phyloP scores from a whole-genome alignment of 2,888 invertebrate genomes.

The Caradrina clavipalpis region DNA sequence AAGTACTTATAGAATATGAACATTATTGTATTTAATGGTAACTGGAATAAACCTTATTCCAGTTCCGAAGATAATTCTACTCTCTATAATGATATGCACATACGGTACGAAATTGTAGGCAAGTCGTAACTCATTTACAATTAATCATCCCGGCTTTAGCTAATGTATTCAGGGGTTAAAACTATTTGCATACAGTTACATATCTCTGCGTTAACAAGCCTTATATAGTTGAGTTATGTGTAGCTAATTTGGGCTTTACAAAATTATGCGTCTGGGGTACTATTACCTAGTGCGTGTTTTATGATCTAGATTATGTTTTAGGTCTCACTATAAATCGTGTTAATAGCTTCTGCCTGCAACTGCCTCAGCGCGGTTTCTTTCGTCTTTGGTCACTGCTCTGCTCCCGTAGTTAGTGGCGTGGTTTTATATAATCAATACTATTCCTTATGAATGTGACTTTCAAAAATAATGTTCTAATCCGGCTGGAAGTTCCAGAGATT shows the following conservation, averaged over 20 bases:
- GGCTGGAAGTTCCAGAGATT: no score
- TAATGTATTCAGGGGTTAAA: constrained; percentile 68
- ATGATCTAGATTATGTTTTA: neutral
- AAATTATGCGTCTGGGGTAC: constrained; percentile 14
- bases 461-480: no score
- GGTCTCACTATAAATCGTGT: no score
- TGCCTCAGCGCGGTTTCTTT: no score
- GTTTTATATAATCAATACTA: no score
- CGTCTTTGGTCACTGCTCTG: no score
- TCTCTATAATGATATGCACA: constrained; percentile 36
- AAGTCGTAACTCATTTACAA: constrained; percentile 65
- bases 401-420: no score
- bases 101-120: constrained; percentile 47
- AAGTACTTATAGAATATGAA: neutral
- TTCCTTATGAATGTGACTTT: no score
- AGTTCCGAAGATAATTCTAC: neutral
- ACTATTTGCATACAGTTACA: constrained; percentile 68
- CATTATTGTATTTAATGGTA: neutral
- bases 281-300: neutral
- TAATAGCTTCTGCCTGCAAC: neutral
- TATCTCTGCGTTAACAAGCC: constrained; percentile 61
- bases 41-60: no score
- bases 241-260: constrained; percentile 37
- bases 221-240: constrained; percentile 40
- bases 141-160: constrained; percentile 61